Evolutionary conservation across 1,140 invertebrate genomes (phyloP).

Genomic region (Atta colombica): DNA sequence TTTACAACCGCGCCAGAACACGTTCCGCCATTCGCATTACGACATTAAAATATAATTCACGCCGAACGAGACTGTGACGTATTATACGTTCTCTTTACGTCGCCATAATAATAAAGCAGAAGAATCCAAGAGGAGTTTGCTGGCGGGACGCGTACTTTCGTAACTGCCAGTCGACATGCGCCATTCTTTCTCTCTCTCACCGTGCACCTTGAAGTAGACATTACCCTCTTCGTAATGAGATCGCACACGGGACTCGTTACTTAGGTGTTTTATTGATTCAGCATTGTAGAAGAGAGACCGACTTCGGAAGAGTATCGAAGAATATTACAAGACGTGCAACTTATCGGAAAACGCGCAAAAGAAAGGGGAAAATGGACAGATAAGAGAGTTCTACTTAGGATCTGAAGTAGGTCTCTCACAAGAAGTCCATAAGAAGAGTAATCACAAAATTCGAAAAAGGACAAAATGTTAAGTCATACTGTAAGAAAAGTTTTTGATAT

Average conservation of each 20-base stretch:
- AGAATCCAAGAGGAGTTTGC: slow-evolving; percentile 27
- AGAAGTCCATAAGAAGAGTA: background rate
- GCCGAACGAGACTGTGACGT: slow-evolving; percentile 35
- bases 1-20: slow-evolving; percentile 35
- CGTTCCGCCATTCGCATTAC: slow-evolving; percentile 30
- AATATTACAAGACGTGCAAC: slow-evolving; percentile 35
- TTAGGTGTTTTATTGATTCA: slow-evolving; percentile 24
- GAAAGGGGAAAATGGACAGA: background rate
- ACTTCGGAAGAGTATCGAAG: slow-evolving; percentile 16
- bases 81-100: slow-evolving; percentile 53
- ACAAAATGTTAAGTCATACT: background rate
- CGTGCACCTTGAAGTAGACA: slow-evolving; percentile 40
- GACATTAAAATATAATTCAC: slow-evolving; percentile 60
- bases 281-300: background rate
- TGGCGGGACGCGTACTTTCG: background rate
- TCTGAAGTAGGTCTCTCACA: background rate
- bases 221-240: slow-evolving; percentile 56
- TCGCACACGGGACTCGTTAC: slow-evolving; percentile 51
- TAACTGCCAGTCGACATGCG: slow-evolving; percentile 45
- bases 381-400: background rate
- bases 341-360: slow-evolving; percentile 25
- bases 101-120: slow-evolving; percentile 52
- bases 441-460: slow-evolving; percentile 16
- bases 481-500: too few relatives aligned
- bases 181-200: slow-evolving; percentile 46